These are phyloP conservation scores for Porites divaricata DNA, from an alignment of 92 coral and sea anemone species.

Conservation along the genomic window DNA sequence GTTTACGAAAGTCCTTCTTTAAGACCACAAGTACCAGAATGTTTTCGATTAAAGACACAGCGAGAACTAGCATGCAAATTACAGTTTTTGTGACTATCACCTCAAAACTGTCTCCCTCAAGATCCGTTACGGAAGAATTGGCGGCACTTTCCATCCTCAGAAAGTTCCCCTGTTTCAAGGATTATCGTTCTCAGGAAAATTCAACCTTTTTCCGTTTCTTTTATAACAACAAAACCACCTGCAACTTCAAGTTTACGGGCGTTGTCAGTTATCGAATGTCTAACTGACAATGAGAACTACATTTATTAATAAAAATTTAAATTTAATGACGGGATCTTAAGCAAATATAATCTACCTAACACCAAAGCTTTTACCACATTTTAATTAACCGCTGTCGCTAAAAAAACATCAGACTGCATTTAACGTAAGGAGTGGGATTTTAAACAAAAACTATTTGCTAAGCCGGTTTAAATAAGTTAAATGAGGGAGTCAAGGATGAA, in stretches of 20 bases:
- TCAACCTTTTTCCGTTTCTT: too few relatives aligned
- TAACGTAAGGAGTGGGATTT: not conserved
- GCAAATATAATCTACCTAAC: not conserved
- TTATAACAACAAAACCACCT: too few relatives aligned
- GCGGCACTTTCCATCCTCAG: not conserved
- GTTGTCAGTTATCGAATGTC: too few relatives aligned
- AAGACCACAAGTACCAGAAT: slow-evolving; percentile 11
- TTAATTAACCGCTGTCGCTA: not conserved
- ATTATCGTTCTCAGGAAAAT: not conserved
- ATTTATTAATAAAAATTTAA: too few relatives aligned
- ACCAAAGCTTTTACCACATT: not conserved
- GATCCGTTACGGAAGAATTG: not conserved
- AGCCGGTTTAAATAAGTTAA: not conserved
- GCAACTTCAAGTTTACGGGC: too few relatives aligned
- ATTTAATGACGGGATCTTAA: not conserved
- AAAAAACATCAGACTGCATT: not conserved
- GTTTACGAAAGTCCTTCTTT: slow-evolving; percentile 5
- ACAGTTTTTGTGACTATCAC: slow-evolving; percentile 26
- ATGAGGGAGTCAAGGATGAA: not conserved
- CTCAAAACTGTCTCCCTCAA: slow-evolving; percentile 19
- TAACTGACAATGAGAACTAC: too few relatives aligned
- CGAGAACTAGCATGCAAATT: slow-evolving; percentile 32
- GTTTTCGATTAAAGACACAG: slow-evolving; percentile 36
- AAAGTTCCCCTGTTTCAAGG: not conserved
- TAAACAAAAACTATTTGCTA: not conserved